Conservation (phyloP, 2,888 invertebrate genomes). For the Amaurobius ferox region DNA sequence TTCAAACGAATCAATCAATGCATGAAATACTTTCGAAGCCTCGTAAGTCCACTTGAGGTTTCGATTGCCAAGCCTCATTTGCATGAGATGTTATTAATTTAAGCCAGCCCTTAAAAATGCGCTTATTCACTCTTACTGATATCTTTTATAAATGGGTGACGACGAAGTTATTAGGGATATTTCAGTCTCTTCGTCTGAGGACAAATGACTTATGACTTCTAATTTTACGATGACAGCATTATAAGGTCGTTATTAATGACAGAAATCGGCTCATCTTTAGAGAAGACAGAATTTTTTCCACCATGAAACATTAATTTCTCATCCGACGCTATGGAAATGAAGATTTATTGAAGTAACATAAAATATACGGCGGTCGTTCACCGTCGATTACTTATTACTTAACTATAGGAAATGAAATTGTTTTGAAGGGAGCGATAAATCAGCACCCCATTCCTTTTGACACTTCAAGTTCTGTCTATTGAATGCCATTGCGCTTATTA, state of each 20-base stretch:
- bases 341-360: conserved; percentile 62
- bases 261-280: conserved; percentile 62
- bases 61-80: no score
- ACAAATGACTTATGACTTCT: conserved; percentile 63
- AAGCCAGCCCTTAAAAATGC: no score
- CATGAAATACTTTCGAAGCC: no score
- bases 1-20: no score
- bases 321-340: conserved; percentile 59
- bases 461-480: conserved; percentile 27
- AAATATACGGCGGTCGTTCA: conserved; percentile 55
- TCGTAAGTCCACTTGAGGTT: no score
- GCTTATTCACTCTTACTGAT: no score
- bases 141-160: no score
- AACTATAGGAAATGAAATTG: conserved; percentile 67
- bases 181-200: not conserved
- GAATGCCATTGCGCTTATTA: conserved; percentile 32
- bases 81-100: no score
- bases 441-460: conserved; percentile 37
- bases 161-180: no score
- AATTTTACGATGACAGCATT: conserved; percentile 63
- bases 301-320: conserved; percentile 63
- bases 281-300: conserved; percentile 38
- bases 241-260: conserved; percentile 67
- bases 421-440: conserved; percentile 59
- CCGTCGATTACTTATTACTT: conserved; percentile 69